phyloP scores from a whole-genome alignment of 2,888 invertebrate species.

The Odontocerum albicorne region DNA sequence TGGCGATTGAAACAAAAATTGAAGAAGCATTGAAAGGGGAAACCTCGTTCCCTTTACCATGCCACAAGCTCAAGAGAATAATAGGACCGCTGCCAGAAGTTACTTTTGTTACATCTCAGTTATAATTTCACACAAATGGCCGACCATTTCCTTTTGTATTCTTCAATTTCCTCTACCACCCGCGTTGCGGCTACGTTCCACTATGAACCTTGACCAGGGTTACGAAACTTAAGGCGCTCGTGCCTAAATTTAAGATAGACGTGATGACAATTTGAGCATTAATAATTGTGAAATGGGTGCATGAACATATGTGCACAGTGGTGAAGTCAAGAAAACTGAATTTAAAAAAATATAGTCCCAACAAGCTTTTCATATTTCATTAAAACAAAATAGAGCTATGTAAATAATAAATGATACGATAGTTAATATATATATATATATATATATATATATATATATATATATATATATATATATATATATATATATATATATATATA shows the following conservation, averaged over 20 bases:
- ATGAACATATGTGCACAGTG: too few species aligned
- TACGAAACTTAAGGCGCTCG: not conserved
- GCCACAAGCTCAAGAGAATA: too few species aligned
- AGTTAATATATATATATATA: conserved; percentile 7
- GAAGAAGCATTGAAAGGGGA: too few species aligned
- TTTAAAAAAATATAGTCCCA: too few species aligned
- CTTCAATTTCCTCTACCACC: conserved; percentile 18
- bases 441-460: conserved; percentile 7
- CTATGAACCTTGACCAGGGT: not conserved
- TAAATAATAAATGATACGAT: too few species aligned
- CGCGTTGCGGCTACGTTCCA: conserved; percentile 2
- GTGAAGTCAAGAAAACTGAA: too few species aligned
- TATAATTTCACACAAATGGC: conserved; percentile 34
- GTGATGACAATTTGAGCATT: too few species aligned
- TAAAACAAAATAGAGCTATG: too few species aligned
- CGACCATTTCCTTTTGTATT: conserved; percentile 31
- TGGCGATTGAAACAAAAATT: too few species aligned
- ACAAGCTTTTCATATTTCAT: too few species aligned
- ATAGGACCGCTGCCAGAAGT: conserved; percentile 18
- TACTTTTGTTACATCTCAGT: conserved; percentile 28
- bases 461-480: conserved; percentile 7
- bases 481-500: conserved; percentile 7
- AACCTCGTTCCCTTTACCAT: too few species aligned
- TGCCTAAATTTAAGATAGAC: not conserved
- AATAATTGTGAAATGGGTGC: too few species aligned